phyloP scores from a whole-genome alignment of 2,888 invertebrate genomes.

The Ormyrus labotus region DNA sequence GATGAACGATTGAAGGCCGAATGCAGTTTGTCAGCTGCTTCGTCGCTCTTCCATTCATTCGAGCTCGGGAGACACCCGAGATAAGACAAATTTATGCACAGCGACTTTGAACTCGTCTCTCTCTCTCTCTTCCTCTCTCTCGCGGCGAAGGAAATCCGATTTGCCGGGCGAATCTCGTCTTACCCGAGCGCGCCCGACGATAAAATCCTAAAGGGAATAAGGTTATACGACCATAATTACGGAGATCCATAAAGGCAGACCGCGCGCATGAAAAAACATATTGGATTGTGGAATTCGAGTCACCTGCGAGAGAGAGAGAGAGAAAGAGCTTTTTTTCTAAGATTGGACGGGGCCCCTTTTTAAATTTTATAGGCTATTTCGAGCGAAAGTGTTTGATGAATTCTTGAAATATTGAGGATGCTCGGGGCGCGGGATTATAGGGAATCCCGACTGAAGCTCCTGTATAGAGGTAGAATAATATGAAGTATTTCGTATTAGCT shows the following conservation, averaged over 20 bases:
- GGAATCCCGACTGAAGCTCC: too few relatives aligned
- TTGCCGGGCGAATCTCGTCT: constrained; percentile 12
- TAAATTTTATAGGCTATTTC: too few relatives aligned
- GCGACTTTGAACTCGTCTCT: neutral
- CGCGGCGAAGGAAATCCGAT: constrained; percentile 7
- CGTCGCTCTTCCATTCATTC: neutral
- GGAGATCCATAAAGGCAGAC: neutral
- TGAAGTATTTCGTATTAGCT: too few relatives aligned
- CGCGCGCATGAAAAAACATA: neutral
- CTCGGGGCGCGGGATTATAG: too few relatives aligned
- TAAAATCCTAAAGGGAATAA: constrained; percentile 37
- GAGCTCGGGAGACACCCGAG: constrained; percentile 18
- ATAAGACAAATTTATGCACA: constrained; percentile 36
- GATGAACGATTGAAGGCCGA: constrained; percentile 40
- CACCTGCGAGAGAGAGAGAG: neutral
- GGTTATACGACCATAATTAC: constrained; percentile 15
- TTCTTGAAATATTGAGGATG: too few relatives aligned
- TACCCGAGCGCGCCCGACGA: constrained; percentile 5
- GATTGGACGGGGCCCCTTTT: too few relatives aligned
- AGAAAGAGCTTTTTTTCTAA: too few relatives aligned
- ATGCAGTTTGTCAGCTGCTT: constrained; percentile 19
- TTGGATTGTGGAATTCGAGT: neutral
- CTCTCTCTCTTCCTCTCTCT: too few relatives aligned
- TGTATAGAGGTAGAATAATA: too few relatives aligned
- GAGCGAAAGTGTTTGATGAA: too few relatives aligned